These are phyloP conservation scores for Deilephila porcellus DNA, from an alignment of 2,888 invertebrate genomes.

Conservation along the genomic window DNA sequence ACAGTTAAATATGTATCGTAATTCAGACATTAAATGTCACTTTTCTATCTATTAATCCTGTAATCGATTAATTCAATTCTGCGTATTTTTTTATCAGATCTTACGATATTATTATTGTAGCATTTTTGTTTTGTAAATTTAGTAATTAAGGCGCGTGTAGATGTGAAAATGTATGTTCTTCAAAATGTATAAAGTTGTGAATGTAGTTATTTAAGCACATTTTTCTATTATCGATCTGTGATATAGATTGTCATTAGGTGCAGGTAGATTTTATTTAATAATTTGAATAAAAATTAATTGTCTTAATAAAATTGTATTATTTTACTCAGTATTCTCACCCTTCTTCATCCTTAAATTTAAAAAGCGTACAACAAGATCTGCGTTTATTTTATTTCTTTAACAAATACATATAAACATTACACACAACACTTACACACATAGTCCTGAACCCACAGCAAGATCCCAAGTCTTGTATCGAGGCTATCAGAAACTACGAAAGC, in stretches of 20 bases:
- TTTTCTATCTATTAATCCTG: background rate
- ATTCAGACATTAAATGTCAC: background rate
- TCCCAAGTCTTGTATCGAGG: background rate
- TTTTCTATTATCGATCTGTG: slow-evolving; percentile 30
- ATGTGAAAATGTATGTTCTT: background rate
- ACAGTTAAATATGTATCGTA: too few species aligned
- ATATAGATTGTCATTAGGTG: slow-evolving; percentile 28
- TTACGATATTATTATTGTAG: background rate
- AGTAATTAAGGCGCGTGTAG: background rate
- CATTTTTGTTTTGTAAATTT: slow-evolving; percentile 12
- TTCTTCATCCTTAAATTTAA: too few species aligned
- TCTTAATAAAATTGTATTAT: background rate
- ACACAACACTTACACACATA: background rate
- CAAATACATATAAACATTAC: background rate
- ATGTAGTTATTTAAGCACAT: slow-evolving; percentile 17
- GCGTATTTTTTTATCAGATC: background rate
- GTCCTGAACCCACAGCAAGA: background rate
- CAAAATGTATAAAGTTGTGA: background rate
- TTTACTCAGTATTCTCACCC: background rate
- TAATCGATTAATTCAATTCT: background rate
- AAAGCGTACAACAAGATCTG: too few species aligned
- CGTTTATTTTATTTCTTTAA: too few species aligned
- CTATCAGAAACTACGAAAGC: background rate
- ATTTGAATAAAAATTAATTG: slow-evolving; percentile 21
- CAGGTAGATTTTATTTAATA: slow-evolving; percentile 10